Conservation (phyloP, 30 jellyfish, hydroid and myxozoan species). For the Sanderia malayensis region DNA sequence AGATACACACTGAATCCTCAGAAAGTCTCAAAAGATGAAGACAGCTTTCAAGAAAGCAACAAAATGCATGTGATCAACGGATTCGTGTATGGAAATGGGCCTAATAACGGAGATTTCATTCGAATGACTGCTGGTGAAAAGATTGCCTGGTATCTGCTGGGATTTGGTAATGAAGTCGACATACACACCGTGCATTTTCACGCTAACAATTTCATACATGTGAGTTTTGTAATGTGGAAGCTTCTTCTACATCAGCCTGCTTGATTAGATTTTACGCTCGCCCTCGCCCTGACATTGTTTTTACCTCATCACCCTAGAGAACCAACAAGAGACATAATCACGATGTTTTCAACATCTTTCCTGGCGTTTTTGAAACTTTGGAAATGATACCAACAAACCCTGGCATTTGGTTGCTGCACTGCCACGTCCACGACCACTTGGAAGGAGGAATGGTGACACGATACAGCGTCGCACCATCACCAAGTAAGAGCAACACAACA, state of each 20-base stretch:
- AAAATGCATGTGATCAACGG: slow-evolving; percentile 60
- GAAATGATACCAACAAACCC: slow-evolving; percentile 47
- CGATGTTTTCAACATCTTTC: slow-evolving; percentile 40
- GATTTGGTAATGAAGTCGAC: slow-evolving; percentile 64
- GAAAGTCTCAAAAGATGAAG: slow-evolving; percentile 24
- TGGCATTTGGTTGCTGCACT: slow-evolving; percentile 55
- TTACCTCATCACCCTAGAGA: too few relatives aligned
- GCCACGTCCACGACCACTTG: slow-evolving; percentile 63
- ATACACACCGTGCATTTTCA: slow-evolving; percentile 66
- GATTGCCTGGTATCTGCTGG: slow-evolving; percentile 57
- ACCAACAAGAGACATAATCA: slow-evolving; percentile 35
- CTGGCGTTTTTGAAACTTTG: slow-evolving; percentile 47
- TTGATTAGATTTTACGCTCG: too few relatives aligned
- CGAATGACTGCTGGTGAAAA: slow-evolving; percentile 42
- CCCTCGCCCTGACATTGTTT: too few relatives aligned
- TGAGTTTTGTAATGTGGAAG: too few relatives aligned
- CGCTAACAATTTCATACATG: slow-evolving; percentile 44
- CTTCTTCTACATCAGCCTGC: too few relatives aligned
- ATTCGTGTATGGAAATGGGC: slow-evolving; percentile 45
- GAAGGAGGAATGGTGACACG: slow-evolving; percentile 64
- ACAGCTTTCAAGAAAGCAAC: slow-evolving; percentile 52
- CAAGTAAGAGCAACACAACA: too few relatives aligned
- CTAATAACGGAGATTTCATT: slow-evolving; percentile 30
- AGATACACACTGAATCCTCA: slow-evolving; percentile 11
- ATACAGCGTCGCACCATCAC: slow-evolving; percentile 28